Percentiles rank a stretch among this genome's conserved stretches.
Conservation (phyloP, 1,140 invertebrate genomes). For the Drepana arcuata region DNA sequence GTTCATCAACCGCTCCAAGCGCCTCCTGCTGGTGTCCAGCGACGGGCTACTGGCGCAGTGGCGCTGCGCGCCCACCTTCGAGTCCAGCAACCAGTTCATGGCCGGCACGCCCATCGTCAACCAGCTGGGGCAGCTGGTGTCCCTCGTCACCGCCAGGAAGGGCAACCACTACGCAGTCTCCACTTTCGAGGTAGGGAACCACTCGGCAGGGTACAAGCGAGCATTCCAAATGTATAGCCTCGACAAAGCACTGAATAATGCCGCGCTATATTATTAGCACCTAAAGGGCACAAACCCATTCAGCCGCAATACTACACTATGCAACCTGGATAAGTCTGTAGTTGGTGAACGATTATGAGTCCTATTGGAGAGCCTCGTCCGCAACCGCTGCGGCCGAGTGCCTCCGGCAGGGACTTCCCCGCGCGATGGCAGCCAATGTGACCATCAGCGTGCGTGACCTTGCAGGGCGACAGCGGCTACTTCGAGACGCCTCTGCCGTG, state of each 20-base stretch:
- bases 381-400: no score
- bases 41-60: constrained; percentile 52
- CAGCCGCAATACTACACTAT: no score
- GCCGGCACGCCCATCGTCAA: constrained; percentile 49
- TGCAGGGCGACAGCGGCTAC: constrained; percentile 47
- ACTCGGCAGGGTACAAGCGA: no score
- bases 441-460: neutral
- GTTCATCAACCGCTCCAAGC: constrained; percentile 54
- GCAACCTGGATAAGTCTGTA: no score
- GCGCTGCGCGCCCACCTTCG: constrained; percentile 52
- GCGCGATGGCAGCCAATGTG: no score
- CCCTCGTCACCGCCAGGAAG: constrained; percentile 37
- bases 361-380: no score
- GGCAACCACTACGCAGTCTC: constrained; percentile 57
- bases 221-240: no score
- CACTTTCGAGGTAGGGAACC: constrained; percentile 43
- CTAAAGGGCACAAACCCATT: no score
- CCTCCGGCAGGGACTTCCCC: no score
- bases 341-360: no score
- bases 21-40: constrained; percentile 42
- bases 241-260: no score
- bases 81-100: constrained; percentile 47
- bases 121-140: constrained; percentile 35
- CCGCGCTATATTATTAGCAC: no score
- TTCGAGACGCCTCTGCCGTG: constrained; percentile 41